phyloP scores from a whole-genome alignment of 2,797 vertebrate species.

The Buceros bicornis region DNA sequence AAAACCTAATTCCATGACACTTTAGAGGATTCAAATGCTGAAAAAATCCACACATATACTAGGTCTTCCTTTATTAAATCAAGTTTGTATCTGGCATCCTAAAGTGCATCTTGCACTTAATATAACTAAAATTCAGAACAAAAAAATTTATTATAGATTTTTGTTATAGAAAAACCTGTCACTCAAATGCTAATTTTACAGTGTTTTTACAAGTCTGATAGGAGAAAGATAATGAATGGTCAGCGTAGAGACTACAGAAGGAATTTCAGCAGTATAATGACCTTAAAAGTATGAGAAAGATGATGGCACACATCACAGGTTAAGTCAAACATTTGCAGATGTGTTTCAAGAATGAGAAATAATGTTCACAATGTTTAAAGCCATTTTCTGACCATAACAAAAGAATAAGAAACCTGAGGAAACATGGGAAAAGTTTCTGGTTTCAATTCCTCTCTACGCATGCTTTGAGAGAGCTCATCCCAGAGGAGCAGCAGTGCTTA shows the following conservation, averaged over 20 bases:
- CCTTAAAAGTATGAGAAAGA: not conserved
- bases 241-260: not conserved
- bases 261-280: not conserved
- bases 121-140: not conserved
- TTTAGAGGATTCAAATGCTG: not conserved
- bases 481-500: not conserved
- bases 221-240: not conserved
- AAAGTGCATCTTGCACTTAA: not conserved
- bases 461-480: not conserved
- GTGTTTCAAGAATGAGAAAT: not conserved
- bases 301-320: not conserved
- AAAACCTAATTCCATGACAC: not conserved
- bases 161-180: not conserved
- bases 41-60: not conserved
- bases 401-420: not conserved
- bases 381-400: not conserved
- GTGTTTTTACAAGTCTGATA: not conserved
- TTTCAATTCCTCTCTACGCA: not conserved
- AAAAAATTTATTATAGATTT: not conserved
- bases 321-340: not conserved
- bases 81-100: not conserved
- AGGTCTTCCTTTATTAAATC: not conserved
- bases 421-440: not conserved
- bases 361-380: not conserved
- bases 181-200: not conserved